Percentiles rank a stretch among this genome's conserved stretches.
Conservation (phyloP, 2,797 vertebrate species). For the Centropyge bicolor region DNA sequence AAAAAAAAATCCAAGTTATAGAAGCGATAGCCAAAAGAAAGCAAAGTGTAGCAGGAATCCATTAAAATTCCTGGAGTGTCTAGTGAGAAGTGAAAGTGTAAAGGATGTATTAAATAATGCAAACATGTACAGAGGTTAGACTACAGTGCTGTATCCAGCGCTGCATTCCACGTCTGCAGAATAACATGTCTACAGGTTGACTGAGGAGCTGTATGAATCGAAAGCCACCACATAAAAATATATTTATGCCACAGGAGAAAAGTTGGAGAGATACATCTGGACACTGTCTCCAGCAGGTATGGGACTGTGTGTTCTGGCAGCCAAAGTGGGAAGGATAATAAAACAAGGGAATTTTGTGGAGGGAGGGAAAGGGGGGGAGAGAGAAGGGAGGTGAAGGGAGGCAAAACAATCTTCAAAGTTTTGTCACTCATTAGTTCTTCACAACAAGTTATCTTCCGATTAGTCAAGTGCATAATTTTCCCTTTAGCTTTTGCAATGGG, state of each 20-base stretch:
- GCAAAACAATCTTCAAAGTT: background rate
- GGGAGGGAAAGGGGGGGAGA: background rate
- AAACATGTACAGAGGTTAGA: slow-evolving; percentile 39
- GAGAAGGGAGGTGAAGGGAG: background rate
- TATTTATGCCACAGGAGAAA: slow-evolving; percentile 60
- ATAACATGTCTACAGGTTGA: slow-evolving; percentile 44
- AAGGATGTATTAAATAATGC: slow-evolving; percentile 45
- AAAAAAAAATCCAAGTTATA: slow-evolving; percentile 12
- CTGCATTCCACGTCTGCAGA: slow-evolving; percentile 26
- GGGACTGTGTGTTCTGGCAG: slow-evolving; percentile 63
- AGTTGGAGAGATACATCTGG: slow-evolving; percentile 56
- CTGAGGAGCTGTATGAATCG: slow-evolving; percentile 39
- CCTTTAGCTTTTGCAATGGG: background rate
- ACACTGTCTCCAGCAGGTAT: slow-evolving; percentile 63
- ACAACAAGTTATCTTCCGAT: slow-evolving; percentile 1
- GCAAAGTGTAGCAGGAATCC: slow-evolving; percentile 3
- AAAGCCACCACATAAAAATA: slow-evolving; percentile 56
- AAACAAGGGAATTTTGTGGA: slow-evolving; percentile 40
- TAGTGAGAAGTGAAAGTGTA: background rate
- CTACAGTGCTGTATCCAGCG: slow-evolving; percentile 14
- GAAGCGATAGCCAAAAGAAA: background rate
- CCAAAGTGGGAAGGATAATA: slow-evolving; percentile 46
- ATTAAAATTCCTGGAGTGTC: slow-evolving; percentile 29
- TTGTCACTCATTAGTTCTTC: background rate
- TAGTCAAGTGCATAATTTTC: background rate